Evolutionary conservation across 2,888 invertebrate species (phyloP), one percentile per base, ranked within the genome.

Genomic region (Drosophila pseudotakahashii): DNA sequence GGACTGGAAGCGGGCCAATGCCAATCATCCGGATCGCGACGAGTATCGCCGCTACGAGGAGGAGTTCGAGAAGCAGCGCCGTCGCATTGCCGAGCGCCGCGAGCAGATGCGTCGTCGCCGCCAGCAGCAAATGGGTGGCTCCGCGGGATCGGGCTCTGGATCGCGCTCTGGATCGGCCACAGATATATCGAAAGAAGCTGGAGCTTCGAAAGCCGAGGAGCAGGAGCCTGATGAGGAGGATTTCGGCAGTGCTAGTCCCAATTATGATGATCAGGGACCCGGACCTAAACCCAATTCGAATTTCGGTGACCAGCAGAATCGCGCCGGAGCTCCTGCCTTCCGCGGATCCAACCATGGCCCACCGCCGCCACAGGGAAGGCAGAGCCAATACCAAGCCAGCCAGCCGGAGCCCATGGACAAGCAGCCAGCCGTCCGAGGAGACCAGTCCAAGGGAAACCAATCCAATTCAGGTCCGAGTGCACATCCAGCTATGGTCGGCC

Each of bases 1-100:
- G 85, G 96, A 96, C 82, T 98, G 98, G 98, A 97, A 96, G 90
- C 94, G 95, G 73, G 96, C 97, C 88, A 98, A 98, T 93, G 95
- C 95, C 37, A 96, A 97, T 91, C 98, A 98, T 93, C 98, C 98
- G 0, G 97, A 98, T 91, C 96, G 96, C 91, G 95, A 95, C 92
- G 96, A 96, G 79, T 97, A 97, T 89, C 94, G 94, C 80, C 95
- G 96, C 85, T 98, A 98, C 92, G 97, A 98, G 92, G 94, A 95
- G 55, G 97, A 97, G 91, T 98, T 98, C 95, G 96, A 97, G 89
- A 94, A 95, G 39, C 97, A 96, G 93, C 94, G 97, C 16, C 94
- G 94, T 77, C 96, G 96, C 87, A 92, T 97, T 39, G 92, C 97
- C 58, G 96, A 97, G 80, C 93, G 97, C 14, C 93, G 97, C n/a